Base-by-base conservation (phyloP, 1,140 invertebrate genomes). In the Tetramorium alpestre region DNA sequence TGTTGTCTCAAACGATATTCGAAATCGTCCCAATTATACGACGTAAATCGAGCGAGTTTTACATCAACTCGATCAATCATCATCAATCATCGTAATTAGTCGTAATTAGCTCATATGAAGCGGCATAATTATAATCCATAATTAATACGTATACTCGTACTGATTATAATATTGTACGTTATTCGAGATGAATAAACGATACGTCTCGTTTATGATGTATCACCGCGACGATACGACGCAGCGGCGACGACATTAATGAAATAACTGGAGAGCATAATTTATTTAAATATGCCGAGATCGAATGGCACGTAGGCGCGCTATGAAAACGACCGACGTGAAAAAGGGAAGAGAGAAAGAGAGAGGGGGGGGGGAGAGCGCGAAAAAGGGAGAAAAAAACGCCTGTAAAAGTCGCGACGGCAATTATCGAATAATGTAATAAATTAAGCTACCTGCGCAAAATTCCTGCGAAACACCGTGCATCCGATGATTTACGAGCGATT, bases 401-500 rank as follows among this genome's bases (percentile, higher is more conserved):
- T 25, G 67, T 47, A 47, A 82, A 73, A 82, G 38, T 82, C 54
- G 51, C 38, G 41, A 41, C 33, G 28, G 38, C 38, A 82, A 82
- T 82, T 60, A 82, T 60, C 67, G 67, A 82, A 60, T 82, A 82
- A 82, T 72, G 72, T 58, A 62, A 88, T 88, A 85, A 85, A 85
- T 89, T 77, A 76, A 77, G n/a, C 65, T 2, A 33, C n/a, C n/a
- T 28, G 33, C 41, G 7, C 67, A 69, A 78, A 65, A 73, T 82
- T 82, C 65, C 65, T 82, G 49, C 38, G 78, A 58, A 72, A 72
- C 51, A 38, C 47, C 49, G 69, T 16, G 64, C 51, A 38, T 44
- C n/a, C 78, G 41, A 54, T 25, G 49, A 89, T 89, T 89, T 89
- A 89, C 73, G 44, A 78, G 25, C 54, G 60, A 49, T 65, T 89